These are phyloP conservation scores for Dexiosoma caninum DNA, from an alignment of 2,888 invertebrate species.

Conservation along the genomic window DNA sequence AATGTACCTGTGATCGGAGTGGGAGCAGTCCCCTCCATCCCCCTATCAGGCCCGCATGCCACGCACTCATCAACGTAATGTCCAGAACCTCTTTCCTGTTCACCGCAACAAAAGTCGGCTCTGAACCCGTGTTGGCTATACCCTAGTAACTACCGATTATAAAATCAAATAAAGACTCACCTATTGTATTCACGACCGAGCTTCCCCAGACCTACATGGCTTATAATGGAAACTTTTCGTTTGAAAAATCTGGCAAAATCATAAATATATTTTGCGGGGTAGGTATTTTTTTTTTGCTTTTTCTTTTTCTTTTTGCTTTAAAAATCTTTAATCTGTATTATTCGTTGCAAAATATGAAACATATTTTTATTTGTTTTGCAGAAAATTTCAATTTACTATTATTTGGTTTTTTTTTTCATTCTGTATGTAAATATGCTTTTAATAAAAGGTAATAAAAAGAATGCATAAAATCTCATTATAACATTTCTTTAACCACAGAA, in stretches of 20 bases:
- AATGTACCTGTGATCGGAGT: too few species aligned
- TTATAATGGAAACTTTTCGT: neutral
- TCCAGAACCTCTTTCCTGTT: too few species aligned
- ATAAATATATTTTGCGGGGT: neutral
- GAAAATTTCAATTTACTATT: neutral
- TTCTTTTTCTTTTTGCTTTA: neutral
- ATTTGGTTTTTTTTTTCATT: neutral
- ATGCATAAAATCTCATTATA: conserved; percentile 2
- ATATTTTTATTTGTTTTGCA: neutral
- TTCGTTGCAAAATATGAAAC: neutral
- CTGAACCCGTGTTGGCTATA: too few species aligned
- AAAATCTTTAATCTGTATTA: neutral
- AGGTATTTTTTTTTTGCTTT: neutral
- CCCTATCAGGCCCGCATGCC: too few species aligned
- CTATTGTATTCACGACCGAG: too few species aligned
- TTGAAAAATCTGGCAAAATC: neutral
- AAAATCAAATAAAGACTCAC: too few species aligned
- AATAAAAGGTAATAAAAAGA: conserved; percentile 1
- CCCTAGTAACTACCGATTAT: too few species aligned
- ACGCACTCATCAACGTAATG: too few species aligned
- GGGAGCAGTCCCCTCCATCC: too few species aligned
- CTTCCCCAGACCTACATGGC: too few species aligned
- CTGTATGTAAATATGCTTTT: neutral
- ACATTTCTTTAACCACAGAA: conserved; percentile 5
- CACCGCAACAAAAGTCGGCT: too few species aligned